Percentiles rank a stretch among this genome's conserved stretches.
Evolutionary conservation across 2,888 invertebrate genomes (phyloP).

Genomic region (Dynastes maya): DNA sequence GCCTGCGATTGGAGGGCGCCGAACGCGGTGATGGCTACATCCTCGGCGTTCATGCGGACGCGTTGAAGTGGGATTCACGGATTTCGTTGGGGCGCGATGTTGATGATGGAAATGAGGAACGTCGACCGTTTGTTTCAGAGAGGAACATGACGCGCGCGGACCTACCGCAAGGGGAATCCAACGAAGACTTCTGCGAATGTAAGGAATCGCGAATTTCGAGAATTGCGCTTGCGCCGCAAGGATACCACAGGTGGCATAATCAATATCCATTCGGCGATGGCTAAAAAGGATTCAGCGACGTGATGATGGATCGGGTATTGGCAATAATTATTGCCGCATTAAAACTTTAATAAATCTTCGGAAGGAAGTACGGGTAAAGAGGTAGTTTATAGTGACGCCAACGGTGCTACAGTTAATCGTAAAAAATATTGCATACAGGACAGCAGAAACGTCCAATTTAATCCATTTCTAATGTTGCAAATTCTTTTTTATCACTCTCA

Average conservation of each 20-base stretch:
- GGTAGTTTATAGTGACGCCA: too few relatives aligned
- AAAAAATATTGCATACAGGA: too few relatives aligned
- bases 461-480: too few relatives aligned
- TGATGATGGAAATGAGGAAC: neutral
- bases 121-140: slow-evolving; percentile 9
- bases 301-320: slow-evolving; percentile 16
- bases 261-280: slow-evolving; percentile 51
- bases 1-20: neutral
- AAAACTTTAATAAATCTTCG: slow-evolving; percentile 13
- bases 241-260: slow-evolving; percentile 57
- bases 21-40: slow-evolving; percentile 15
- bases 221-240: slow-evolving; percentile 50
- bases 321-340: slow-evolving; percentile 21
- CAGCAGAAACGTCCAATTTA: too few relatives aligned
- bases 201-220: slow-evolving; percentile 45
- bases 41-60: slow-evolving; percentile 23
- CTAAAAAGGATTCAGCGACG: slow-evolving; percentile 23
- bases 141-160: slow-evolving; percentile 42
- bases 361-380: too few relatives aligned
- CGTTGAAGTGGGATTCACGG: neutral
- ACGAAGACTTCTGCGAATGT: slow-evolving; percentile 48
- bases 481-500: too few relatives aligned
- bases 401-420: too few relatives aligned
- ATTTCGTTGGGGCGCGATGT: neutral
- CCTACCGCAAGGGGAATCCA: slow-evolving; percentile 50